A percentile compares a stretch with the other conserved stretches of the same genome.
These are phyloP conservation scores for Lepidocyrtinus sp. DNA, from an alignment of 2,888 invertebrate genomes.

Conservation along the genomic window DNA sequence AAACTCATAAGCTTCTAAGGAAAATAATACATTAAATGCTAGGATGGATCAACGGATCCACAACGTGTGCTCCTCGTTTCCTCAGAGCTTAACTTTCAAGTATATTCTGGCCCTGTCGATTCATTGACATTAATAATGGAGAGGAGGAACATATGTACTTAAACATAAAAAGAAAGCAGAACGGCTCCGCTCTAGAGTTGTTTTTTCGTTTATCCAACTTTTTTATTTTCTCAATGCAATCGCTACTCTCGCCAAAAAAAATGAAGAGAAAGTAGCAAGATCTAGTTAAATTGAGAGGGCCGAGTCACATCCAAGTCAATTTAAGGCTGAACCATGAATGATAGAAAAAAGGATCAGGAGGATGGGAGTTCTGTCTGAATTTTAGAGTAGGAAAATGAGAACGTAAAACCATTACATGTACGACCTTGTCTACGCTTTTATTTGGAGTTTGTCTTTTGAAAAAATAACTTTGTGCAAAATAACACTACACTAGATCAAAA, in stretches of 20 bases:
- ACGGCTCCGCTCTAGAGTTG: neutral
- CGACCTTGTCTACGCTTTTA: neutral
- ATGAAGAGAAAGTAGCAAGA: neutral
- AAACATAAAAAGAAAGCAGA: neutral
- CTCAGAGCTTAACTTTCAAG: neutral
- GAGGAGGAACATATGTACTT: neutral
- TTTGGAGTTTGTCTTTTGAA: neutral
- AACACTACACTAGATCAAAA: neutral
- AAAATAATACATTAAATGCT: no score
- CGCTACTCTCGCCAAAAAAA: neutral
- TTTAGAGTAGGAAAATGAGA: neutral
- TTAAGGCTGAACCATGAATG: neutral
- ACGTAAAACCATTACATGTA: neutral
- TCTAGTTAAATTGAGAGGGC: neutral
- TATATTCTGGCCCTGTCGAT: slow-evolving; percentile 24
- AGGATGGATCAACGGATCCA: neutral
- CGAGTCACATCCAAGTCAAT: neutral
- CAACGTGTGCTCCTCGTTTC: neutral
- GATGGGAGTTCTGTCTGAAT: neutral
- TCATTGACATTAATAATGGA: slow-evolving; percentile 54
- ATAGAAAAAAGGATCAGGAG: neutral
- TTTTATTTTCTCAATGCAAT: neutral
- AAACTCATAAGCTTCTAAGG: no score
- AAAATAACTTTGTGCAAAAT: neutral
- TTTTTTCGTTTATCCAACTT: neutral